These are phyloP conservation scores for Philopedon plagiatum DNA, from an alignment of 2,888 invertebrate genomes.

Conservation along the genomic window DNA sequence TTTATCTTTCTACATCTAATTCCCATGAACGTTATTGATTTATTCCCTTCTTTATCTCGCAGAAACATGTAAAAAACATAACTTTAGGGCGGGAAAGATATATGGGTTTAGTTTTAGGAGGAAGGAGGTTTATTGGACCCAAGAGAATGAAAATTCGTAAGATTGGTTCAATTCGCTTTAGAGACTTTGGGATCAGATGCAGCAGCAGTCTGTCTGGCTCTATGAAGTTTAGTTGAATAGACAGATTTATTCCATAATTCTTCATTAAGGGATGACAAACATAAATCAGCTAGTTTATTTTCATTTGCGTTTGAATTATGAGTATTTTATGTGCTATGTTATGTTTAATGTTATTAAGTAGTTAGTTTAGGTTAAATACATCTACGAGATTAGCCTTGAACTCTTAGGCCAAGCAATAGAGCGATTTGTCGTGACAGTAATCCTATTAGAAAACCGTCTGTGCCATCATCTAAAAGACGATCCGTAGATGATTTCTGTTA, in stretches of 20 bases:
- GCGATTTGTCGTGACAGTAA: too few species aligned
- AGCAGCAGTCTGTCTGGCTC: conserved; percentile 38
- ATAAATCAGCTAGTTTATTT: conserved; percentile 35
- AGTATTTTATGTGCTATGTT: background rate
- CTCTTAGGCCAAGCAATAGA: too few species aligned
- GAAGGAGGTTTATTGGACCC: conserved; percentile 55
- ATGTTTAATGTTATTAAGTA: conserved; percentile 1
- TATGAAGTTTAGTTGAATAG: conserved; percentile 24
- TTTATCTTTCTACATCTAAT: conserved; percentile 59
- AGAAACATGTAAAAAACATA: conserved; percentile 57
- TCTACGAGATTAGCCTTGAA: background rate
- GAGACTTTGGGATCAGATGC: conserved; percentile 54
- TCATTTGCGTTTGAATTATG: conserved; percentile 12
- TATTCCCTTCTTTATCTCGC: conserved; percentile 57
- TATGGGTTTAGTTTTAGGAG: conserved; percentile 38
- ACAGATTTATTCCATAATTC: conserved; percentile 38
- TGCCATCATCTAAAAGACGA: too few species aligned
- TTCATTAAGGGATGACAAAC: conserved; percentile 39
- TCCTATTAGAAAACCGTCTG: too few species aligned
- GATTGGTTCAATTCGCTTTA: conserved; percentile 60
- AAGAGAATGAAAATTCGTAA: conserved; percentile 57
- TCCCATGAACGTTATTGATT: conserved; percentile 59
- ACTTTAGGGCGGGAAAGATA: conserved; percentile 42
- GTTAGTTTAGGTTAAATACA: background rate
- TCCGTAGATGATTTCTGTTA: too few species aligned